Percentiles rank a stretch among this genome's conserved stretches.
Evolutionary conservation across 2,888 invertebrate species (phyloP).

Genomic region (Eristalis intricaria): DNA sequence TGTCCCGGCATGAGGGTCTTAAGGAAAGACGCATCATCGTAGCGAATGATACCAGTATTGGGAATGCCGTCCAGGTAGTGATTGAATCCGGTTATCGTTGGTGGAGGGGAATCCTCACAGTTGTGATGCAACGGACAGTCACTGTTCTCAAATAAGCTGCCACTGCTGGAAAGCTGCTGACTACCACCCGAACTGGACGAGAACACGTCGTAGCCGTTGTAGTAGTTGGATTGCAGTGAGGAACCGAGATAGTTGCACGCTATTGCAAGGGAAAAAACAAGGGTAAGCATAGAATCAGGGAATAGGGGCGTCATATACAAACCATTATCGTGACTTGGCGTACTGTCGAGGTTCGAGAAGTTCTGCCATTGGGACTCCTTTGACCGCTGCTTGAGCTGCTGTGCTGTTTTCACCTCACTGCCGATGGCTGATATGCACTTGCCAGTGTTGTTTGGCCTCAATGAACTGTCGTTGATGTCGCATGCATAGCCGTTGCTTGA

Average conservation of each 20-base stretch:
- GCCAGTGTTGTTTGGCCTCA: slow-evolving; percentile 44
- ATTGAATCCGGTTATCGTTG: slow-evolving; percentile 79
- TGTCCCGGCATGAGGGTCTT: slow-evolving; percentile 81
- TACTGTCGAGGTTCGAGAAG: slow-evolving; percentile 47
- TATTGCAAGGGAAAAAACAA: background rate
- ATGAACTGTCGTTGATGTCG: slow-evolving; percentile 42
- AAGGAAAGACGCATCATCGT: slow-evolving; percentile 80
- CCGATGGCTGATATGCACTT: slow-evolving; percentile 80
- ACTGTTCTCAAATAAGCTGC: slow-evolving; percentile 73
- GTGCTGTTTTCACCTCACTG: slow-evolving; percentile 79
- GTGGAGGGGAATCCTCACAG: slow-evolving; percentile 80
- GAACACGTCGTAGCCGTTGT: slow-evolving; percentile 80
- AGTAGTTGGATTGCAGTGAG: slow-evolving; percentile 78
- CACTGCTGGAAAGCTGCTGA: slow-evolving; percentile 72
- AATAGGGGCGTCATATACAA: background rate
- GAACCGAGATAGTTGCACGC: slow-evolving; percentile 65
- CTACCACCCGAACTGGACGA: slow-evolving; percentile 72
- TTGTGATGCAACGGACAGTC: slow-evolving; percentile 79
- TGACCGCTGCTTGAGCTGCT: slow-evolving; percentile 78
- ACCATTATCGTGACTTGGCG: slow-evolving; percentile 59
- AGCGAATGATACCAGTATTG: slow-evolving; percentile 80
- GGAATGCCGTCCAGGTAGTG: slow-evolving; percentile 80
- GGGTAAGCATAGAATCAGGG: background rate
- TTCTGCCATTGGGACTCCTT: slow-evolving; percentile 76
- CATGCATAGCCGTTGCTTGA: slow-evolving; percentile 58